Percentiles rank a stretch among this genome's conserved stretches.
phyloP scores from a whole-genome alignment of 2,113 vertebrate species.

The Gopherus evgoodei region DNA sequence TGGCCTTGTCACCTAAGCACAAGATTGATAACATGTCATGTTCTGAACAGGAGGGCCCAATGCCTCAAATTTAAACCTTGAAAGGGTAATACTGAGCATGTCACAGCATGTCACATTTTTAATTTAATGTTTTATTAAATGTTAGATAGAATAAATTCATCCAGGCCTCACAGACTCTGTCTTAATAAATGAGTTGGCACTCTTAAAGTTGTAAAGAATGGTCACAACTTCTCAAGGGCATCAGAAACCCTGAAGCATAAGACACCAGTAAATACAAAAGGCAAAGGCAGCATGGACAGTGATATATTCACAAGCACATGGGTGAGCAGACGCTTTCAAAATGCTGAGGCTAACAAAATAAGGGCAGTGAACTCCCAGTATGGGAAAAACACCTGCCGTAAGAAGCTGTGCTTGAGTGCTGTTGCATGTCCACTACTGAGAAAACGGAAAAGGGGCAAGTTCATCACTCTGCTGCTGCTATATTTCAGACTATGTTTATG shows the following conservation, averaged over 20 bases:
- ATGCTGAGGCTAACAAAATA: constrained; percentile 81
- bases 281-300: constrained; percentile 77
- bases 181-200: constrained; percentile 84
- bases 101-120: constrained; percentile 79
- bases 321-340: constrained; percentile 73
- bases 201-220: constrained; percentile 79
- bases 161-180: constrained; percentile 69
- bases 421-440: constrained; percentile 29
- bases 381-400: constrained; percentile 74
- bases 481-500: constrained; percentile 60
- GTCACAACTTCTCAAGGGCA: constrained; percentile 82
- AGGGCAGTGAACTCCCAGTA: constrained; percentile 74
- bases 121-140: constrained; percentile 88
- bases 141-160: constrained; percentile 81
- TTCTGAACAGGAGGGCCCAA: constrained; percentile 55
- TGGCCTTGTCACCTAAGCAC: constrained; percentile 74
- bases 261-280: constrained; percentile 81
- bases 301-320: constrained; percentile 74
- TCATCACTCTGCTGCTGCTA: constrained; percentile 59
- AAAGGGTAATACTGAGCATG: constrained; percentile 76
- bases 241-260: constrained; percentile 76
- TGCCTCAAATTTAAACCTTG: constrained; percentile 76
- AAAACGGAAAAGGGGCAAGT: constrained; percentile 24
- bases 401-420: constrained; percentile 60
- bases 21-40: constrained; percentile 79